Conservation (phyloP, 2,113 vertebrate species). For the Macheiramphus alcinus region DNA sequence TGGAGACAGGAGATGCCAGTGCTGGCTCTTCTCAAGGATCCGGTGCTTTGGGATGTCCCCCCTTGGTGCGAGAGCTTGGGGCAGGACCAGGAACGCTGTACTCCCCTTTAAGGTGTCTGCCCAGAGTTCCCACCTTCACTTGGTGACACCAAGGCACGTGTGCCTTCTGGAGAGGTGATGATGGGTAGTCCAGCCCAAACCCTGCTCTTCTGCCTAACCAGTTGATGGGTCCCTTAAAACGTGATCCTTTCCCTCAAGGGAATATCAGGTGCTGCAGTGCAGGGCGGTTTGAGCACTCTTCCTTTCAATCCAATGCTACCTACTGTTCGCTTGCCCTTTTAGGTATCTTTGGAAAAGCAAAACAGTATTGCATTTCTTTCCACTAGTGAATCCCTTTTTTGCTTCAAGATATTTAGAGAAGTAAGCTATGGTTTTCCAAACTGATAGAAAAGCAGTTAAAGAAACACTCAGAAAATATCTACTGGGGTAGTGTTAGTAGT, state of each 20-base stretch:
- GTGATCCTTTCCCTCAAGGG: not conserved
- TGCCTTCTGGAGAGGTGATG: not conserved
- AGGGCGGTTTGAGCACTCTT: slow-evolving; percentile 18
- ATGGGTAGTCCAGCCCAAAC: not conserved
- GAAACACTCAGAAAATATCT: not conserved
- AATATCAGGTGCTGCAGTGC: not conserved
- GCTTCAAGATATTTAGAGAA: slow-evolving; percentile 41
- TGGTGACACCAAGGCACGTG: not conserved
- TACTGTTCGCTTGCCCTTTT: slow-evolving; percentile 58
- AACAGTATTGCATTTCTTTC: slow-evolving; percentile 23
- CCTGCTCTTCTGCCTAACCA: not conserved
- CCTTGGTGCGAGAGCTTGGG: not conserved
- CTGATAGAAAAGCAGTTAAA: slow-evolving; percentile 32
- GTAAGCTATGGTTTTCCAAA: slow-evolving; percentile 34
- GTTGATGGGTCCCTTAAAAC: not conserved
- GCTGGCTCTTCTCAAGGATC: not conserved
- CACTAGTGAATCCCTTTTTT: slow-evolving; percentile 11
- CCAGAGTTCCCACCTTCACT: not conserved
- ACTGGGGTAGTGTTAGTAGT: not conserved
- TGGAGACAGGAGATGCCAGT: not conserved
- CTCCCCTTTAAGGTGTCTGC: not conserved
- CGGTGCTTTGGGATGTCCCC: not conserved
- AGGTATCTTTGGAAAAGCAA: slow-evolving; percentile 46
- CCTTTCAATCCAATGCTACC: slow-evolving; percentile 51
- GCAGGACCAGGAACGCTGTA: not conserved